Conservation (phyloP, 2,797 vertebrate genomes). For the Arctocebus calabarensis region DNA sequence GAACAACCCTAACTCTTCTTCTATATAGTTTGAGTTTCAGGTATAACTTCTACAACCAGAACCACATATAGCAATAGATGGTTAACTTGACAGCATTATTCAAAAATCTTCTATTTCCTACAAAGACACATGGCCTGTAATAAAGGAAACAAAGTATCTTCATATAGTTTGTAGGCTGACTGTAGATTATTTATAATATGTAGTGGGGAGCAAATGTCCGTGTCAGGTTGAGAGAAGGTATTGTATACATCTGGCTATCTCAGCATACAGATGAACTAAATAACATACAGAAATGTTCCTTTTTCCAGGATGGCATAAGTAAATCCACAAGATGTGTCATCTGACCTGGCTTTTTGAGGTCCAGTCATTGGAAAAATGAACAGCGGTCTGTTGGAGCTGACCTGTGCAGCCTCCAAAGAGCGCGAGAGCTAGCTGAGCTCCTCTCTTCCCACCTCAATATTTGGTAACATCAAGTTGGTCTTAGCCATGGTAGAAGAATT, state of each 20-base stretch:
- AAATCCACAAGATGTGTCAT: background rate
- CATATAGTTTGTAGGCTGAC: background rate
- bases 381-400: background rate
- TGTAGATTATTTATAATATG: background rate
- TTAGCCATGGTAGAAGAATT: background rate
- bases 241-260: background rate
- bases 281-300: background rate
- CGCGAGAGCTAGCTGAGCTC: rapidly evolving
- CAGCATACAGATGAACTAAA: background rate
- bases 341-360: background rate
- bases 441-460: no score
- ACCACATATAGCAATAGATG: background rate
- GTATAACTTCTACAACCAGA: background rate
- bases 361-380: background rate
- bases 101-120: background rate
- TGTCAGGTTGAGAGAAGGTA: background rate
- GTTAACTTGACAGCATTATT: background rate
- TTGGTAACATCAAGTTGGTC: rapidly evolving
- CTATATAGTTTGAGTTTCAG: background rate
- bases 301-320: background rate
- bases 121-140: background rate
- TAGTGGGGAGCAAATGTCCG: background rate
- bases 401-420: background rate
- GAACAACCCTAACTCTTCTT: background rate
- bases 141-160: background rate